phyloP scores from a whole-genome alignment of 2,888 invertebrate species.

The Monopis laevigella region DNA sequence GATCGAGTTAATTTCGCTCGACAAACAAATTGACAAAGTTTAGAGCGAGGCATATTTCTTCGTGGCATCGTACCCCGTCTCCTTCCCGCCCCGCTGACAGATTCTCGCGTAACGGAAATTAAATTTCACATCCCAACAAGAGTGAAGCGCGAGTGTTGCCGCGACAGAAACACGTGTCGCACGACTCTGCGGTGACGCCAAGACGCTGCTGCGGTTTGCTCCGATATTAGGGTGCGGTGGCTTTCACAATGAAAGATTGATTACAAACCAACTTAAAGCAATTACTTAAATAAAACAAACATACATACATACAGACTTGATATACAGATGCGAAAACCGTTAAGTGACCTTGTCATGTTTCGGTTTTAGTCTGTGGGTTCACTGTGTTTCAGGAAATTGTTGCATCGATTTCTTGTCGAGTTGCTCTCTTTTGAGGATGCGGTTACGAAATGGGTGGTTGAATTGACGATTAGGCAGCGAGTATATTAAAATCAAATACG shows the following conservation, averaged over 20 bases:
- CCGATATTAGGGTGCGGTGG: conserved; percentile 18
- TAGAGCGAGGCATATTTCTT: conserved; percentile 66
- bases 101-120: conserved; percentile 63
- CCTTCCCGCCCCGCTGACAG: conserved; percentile 38
- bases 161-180: conserved; percentile 46
- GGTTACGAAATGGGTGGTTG: no score
- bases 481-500: no score
- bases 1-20: conserved; percentile 68
- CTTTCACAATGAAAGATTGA: conserved; percentile 30
- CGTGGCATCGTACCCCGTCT: conserved; percentile 32
- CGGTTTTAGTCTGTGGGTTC: no score
- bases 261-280: conserved; percentile 24
- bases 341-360: no score
- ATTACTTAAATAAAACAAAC: no score
- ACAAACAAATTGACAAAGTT: conserved; percentile 69
- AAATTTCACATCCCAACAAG: conserved; percentile 68
- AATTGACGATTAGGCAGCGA: no score
- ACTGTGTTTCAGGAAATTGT: no score
- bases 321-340: no score
- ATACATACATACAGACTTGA: no score
- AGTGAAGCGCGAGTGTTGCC: conserved; percentile 39
- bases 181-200: conserved; percentile 25
- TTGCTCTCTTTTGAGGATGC: no score
- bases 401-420: no score
- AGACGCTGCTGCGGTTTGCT: conserved; percentile 5